Conservation (phyloP, 1,140 invertebrate genomes). For the Aphaenogaster floridana region DNA sequence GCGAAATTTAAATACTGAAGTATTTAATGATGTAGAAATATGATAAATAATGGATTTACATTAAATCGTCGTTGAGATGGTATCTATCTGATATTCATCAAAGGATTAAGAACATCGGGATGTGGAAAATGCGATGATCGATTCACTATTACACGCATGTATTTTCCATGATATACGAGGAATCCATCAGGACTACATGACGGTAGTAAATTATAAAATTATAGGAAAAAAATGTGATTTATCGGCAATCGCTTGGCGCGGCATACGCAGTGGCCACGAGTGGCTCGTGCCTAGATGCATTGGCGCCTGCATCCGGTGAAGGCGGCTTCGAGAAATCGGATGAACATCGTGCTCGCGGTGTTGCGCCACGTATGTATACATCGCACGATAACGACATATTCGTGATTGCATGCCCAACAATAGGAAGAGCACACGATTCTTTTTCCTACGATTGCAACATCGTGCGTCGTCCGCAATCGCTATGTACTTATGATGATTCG, state of each 20-base stretch:
- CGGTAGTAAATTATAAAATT: constrained; percentile 51
- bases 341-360: constrained; percentile 3
- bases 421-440: constrained; percentile 49
- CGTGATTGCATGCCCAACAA: constrained; percentile 56
- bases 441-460: constrained; percentile 23
- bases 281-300: constrained; percentile 61
- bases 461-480: constrained; percentile 17
- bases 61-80: neutral
- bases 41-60: neutral
- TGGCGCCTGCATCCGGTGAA: constrained; percentile 62
- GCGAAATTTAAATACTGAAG: neutral
- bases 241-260: constrained; percentile 45
- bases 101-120: neutral
- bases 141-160: neutral
- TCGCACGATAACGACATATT: constrained; percentile 50
- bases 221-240: constrained; percentile 37
- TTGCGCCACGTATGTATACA: constrained; percentile 31
- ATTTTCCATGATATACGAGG: neutral
- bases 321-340: constrained; percentile 54
- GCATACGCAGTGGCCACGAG: constrained; percentile 45
- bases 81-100: neutral
- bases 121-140: neutral
- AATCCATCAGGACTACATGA: constrained; percentile 12
- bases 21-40: neutral
- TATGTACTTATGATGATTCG: constrained; percentile 25